A percentile compares a stretch with the other conserved stretches of the same genome.
These are phyloP conservation scores for Mirounga angustirostris DNA, from an alignment of 2,113 vertebrate species.

Conservation along the genomic window DNA sequence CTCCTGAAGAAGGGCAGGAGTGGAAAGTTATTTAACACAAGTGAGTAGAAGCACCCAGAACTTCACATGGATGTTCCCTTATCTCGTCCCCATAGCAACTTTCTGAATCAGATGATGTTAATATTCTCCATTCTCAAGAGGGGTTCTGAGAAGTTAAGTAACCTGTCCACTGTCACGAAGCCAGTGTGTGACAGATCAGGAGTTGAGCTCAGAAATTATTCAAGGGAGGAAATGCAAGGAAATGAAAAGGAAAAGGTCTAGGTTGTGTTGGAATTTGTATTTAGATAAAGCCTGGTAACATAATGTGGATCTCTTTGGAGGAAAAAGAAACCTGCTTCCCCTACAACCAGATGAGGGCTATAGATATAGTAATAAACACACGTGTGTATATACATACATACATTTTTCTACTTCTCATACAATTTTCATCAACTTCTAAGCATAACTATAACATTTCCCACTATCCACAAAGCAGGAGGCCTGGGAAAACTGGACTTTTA, in stretches of 20 bases:
- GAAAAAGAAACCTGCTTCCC: not conserved
- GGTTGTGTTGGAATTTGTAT: not conserved
- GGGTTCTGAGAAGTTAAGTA: not conserved
- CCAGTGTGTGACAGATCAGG: not conserved
- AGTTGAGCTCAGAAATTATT: slow-evolving; percentile 26
- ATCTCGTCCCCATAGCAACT: not conserved
- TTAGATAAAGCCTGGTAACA: slow-evolving; percentile 19
- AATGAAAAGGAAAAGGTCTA: not conserved
- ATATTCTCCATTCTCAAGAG: not conserved
- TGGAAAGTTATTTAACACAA: not conserved
- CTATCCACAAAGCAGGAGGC: not conserved
- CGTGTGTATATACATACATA: not conserved
- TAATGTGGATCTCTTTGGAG: not conserved
- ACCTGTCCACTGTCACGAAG: not conserved
- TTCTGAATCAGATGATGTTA: not conserved
- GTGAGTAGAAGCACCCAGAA: not conserved
- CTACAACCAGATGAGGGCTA: not conserved
- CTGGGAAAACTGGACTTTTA: not conserved
- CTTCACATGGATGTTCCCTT: not conserved
- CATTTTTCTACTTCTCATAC: not conserved
- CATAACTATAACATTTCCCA: not conserved
- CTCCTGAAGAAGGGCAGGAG: slow-evolving; percentile 6
- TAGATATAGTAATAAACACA: not conserved
- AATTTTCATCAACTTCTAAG: slow-evolving; percentile 29
- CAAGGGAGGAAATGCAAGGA: slow-evolving; percentile 2